phyloP scores from a whole-genome alignment of 2,888 invertebrate genomes.

The Ectemnius cavifrons region DNA sequence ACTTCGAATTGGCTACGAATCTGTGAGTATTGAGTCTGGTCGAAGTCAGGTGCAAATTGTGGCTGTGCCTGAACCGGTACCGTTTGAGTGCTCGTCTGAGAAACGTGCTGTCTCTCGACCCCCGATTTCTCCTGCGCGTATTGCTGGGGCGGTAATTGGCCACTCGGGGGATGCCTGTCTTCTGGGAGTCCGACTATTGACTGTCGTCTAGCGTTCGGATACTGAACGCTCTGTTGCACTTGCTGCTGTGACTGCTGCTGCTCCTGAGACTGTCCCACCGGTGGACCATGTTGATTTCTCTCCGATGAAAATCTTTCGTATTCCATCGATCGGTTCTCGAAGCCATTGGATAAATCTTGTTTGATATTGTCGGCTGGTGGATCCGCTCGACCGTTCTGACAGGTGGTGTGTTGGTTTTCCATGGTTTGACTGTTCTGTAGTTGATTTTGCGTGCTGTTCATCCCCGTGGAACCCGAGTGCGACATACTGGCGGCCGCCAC shows the following conservation, averaged over 20 bases:
- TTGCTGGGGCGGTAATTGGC: constrained; percentile 66
- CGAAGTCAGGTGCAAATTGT: constrained; percentile 71
- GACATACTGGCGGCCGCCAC: constrained; percentile 76
- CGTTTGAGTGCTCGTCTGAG: constrained; percentile 72
- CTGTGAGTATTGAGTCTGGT: constrained; percentile 70
- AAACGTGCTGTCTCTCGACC: constrained; percentile 68
- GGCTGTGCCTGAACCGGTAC: constrained; percentile 72
- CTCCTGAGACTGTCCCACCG: constrained; percentile 22
- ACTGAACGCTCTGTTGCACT: constrained; percentile 39
- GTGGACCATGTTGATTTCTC: constrained; percentile 49
- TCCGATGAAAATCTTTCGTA: constrained; percentile 65
- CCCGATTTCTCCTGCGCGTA: constrained; percentile 66
- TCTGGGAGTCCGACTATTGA: constrained; percentile 64
- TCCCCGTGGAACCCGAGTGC: constrained; percentile 69
- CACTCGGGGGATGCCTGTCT: constrained; percentile 67
- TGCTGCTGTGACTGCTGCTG: constrained; percentile 41
- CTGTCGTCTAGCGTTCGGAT: constrained; percentile 62
- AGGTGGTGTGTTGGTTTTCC: constrained; percentile 62
- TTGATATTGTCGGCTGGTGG: constrained; percentile 56
- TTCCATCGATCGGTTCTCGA: constrained; percentile 70
- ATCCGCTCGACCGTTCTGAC: constrained; percentile 68
- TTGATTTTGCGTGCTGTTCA: constrained; percentile 62
- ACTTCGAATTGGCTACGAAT: constrained; percentile 71
- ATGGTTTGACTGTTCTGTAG: constrained; percentile 62
- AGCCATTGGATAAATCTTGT: constrained; percentile 71